Conservation (phyloP, 2,797 vertebrate species). For the Betta splendens region DNA sequence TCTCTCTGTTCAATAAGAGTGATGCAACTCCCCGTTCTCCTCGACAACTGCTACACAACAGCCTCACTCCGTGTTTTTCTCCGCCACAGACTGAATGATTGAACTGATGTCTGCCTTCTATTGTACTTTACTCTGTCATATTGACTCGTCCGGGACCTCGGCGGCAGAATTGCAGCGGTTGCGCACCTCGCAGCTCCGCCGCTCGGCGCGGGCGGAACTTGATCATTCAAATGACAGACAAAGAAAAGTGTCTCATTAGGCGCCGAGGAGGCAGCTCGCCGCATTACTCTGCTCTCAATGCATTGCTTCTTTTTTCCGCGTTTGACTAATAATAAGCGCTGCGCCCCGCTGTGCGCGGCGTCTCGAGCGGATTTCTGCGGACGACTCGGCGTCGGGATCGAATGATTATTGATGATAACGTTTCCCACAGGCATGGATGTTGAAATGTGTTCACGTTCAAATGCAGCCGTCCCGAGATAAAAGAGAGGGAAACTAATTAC, state of each 20-base stretch:
- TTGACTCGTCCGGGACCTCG: constrained; percentile 64
- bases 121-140: constrained; percentile 64
- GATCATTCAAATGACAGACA: constrained; percentile 30
- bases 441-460: background rate
- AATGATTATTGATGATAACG: background rate
- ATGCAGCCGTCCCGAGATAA: background rate
- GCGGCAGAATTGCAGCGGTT: constrained; percentile 23
- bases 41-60: constrained; percentile 72
- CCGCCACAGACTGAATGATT: constrained; percentile 72
- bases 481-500: background rate
- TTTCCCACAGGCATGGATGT: background rate
- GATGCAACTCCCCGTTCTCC: constrained; percentile 62
- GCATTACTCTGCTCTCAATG: constrained; percentile 2
- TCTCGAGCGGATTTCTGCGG: background rate
- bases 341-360: background rate
- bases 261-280: background rate
- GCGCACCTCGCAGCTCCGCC: constrained; percentile 12
- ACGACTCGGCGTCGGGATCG: background rate
- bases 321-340: constrained; percentile 18
- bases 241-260: constrained; percentile 29
- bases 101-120: constrained; percentile 70
- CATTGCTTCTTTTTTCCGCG: constrained; percentile 4
- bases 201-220: constrained; percentile 18
- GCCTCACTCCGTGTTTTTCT: constrained; percentile 65
- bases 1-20: constrained; percentile 75